A percentile compares a stretch with the other conserved stretches of the same genome.
Conservation (phyloP, 1,140 invertebrate genomes). For the Anoplolepis gracilipes region DNA sequence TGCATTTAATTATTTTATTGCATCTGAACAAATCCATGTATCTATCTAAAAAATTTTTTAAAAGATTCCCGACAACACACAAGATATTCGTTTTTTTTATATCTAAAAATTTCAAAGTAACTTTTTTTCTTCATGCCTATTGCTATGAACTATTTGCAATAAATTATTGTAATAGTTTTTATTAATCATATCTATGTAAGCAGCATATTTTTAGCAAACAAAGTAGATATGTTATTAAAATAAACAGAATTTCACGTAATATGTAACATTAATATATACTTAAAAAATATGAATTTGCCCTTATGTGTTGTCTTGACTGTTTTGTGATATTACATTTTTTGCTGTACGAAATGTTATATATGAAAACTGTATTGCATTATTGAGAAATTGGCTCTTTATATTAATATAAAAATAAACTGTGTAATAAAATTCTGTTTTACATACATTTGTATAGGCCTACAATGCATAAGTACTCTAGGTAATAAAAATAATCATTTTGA, state of each 20-base stretch:
- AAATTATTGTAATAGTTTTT: neutral
- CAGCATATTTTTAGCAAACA: conserved; percentile 2
- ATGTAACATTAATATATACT: neutral
- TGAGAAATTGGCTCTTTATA: conserved; percentile 41
- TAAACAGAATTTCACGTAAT: neutral
- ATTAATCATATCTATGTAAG: neutral
- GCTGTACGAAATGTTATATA: conserved; percentile 27
- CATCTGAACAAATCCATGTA: neutral
- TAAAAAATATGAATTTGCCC: conserved; percentile 11
- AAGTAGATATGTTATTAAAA: neutral
- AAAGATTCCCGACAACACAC: neutral
- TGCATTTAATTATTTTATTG: neutral
- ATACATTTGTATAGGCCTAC: conserved; percentile 30
- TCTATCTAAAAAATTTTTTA: neutral
- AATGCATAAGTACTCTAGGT: conserved; percentile 13
- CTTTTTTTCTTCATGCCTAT: neutral
- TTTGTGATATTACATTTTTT: conserved; percentile 31
- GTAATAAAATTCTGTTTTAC: conserved; percentile 8
- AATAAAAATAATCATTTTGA: too few species aligned
- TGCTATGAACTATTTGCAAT: neutral
- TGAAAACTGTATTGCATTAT: conserved; percentile 52
- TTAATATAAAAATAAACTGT: conserved; percentile 76
- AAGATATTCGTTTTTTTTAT: neutral
- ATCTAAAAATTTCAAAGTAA: neutral
- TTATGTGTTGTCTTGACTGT: neutral